Base-by-base conservation (phyloP, 2,888 invertebrate species). In the Ennomos quercinarius region DNA sequence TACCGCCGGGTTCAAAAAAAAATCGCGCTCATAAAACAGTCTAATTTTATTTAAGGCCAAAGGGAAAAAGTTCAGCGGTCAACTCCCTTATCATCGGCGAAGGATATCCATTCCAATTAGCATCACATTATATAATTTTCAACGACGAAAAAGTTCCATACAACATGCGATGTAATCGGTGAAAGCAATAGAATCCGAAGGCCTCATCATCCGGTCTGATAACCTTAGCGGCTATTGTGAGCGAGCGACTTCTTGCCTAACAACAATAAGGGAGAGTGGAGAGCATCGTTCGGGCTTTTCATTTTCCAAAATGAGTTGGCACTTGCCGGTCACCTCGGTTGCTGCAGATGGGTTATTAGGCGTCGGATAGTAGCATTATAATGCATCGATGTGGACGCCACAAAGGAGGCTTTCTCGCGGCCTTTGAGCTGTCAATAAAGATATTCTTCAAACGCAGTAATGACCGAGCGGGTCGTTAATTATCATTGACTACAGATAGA, bases 161-260 rank as follows among this genome's bases (percentile, higher is more conserved):
- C 78, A 83, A 85, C 81, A 85, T 80, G 72, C 80, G 66, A 78
- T 72, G 82, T 90, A 88, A 90, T 86, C 70, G 86, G 89, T 87
- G 91, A 91, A 91, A 91, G 90, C 86, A 80, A 77, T 76, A 76
- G 81, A 85, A 84, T 82, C 81, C 81, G 83, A 83, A 86, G 80
- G 82, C 84, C 81, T 85, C 89, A 89, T 89, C 89, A 88, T 86
- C 72, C 89, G 91, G 89, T 91, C 91, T 89, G 90, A 89, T 89
- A 89, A 91, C 83, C 87, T 86, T 84, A 81, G 77, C 84, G 80
- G 77, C 85, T 78, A 87, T 88, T 89, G 89, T 89, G 81, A 75
- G 73, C 72, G 73, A 78, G 74, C 78, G 77, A 77, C 82, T 74
- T 80, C 76, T 76, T 76, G 71, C 74, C 68, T 72, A 78, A 73